A percentile compares a stretch with the other conserved stretches of the same genome.
Evolutionary conservation across 2,113 vertebrate genomes (phyloP).

Genomic region (Delphinapterus leucas): DNA sequence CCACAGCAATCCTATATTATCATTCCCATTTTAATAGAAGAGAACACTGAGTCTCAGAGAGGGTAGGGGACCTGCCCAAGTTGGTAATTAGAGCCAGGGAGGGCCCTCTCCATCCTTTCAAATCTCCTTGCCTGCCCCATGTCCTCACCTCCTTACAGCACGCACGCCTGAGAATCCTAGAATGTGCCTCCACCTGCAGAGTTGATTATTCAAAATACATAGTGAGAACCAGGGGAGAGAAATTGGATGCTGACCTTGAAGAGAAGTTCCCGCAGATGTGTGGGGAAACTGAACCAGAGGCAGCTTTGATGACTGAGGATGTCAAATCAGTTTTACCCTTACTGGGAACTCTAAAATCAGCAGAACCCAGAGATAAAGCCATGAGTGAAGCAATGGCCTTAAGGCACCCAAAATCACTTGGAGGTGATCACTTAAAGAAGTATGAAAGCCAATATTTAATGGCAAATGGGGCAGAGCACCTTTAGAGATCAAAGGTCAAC

Average conservation of each 20-base stretch:
- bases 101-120: background rate
- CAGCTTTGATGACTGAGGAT: background rate
- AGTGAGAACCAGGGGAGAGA: background rate
- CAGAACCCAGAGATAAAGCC: background rate
- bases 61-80: background rate
- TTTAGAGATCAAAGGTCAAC: background rate
- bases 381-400: background rate
- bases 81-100: background rate
- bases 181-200: background rate
- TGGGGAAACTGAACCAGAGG: background rate
- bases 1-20: no score
- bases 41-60: background rate
- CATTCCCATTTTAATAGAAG: background rate
- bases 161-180: background rate
- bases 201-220: constrained; percentile 27
- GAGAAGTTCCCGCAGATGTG: background rate
- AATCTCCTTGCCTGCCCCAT: accelerated
- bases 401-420: background rate
- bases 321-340: background rate
- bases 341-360: background rate
- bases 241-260: constrained; percentile 45
- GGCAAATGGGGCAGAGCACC: background rate
- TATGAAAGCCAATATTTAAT: background rate
- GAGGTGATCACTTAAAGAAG: background rate
- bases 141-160: background rate